Conservation (phyloP, 2,113 vertebrate genomes). For the Hyaena hyaena region DNA sequence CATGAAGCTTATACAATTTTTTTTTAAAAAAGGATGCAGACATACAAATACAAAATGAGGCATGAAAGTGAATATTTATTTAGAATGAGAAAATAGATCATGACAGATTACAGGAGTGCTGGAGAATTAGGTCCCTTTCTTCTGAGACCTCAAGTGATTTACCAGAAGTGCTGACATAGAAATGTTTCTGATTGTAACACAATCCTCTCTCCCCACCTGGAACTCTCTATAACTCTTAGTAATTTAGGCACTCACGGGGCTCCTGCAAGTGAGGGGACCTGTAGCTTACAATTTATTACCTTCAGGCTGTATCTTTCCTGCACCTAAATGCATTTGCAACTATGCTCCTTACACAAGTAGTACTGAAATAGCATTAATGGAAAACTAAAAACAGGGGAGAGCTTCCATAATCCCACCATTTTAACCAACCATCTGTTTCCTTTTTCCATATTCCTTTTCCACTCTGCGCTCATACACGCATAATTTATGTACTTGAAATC, state of each 20-base stretch:
- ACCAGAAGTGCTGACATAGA: slow-evolving; percentile 64
- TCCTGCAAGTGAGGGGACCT: not conserved
- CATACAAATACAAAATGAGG: slow-evolving; percentile 71
- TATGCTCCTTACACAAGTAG: not conserved
- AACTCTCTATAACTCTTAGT: not conserved
- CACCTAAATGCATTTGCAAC: not conserved
- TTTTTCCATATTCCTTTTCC: not conserved
- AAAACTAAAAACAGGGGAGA: not conserved
- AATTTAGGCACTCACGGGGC: not conserved
- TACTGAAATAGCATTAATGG: not conserved
- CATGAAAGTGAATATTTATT: slow-evolving; percentile 69
- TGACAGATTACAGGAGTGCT: slow-evolving; percentile 64
- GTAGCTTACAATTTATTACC: not conserved
- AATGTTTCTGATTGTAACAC: slow-evolving; percentile 46
- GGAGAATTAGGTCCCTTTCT: slow-evolving; percentile 69
- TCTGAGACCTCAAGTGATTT: slow-evolving; percentile 57
- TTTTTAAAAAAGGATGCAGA: slow-evolving; percentile 50
- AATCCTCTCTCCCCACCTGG: slow-evolving; percentile 31
- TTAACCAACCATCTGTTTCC: not conserved
- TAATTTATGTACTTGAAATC: not conserved
- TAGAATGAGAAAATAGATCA: slow-evolving; percentile 67
- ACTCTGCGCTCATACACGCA: not conserved
- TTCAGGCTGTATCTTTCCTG: not conserved
- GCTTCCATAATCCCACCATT: not conserved
- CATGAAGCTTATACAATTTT: not conserved